phyloP scores from a whole-genome alignment of 2,888 invertebrate genomes.

The Eilema sororculum region DNA sequence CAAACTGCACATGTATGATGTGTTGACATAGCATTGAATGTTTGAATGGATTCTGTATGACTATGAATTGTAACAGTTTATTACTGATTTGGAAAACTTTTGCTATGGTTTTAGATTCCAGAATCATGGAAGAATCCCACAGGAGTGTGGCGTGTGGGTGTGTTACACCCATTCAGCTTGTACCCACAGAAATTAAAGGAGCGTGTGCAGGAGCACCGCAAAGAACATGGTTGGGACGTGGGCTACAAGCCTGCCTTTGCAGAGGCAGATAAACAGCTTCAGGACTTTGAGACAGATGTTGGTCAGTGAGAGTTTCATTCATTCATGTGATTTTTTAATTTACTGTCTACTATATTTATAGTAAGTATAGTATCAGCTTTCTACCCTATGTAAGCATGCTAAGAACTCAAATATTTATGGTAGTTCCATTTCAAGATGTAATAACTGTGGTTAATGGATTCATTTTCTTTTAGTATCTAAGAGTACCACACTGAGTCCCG shows the following conservation, averaged over 20 bases:
- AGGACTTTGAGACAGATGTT: slow-evolving; percentile 91
- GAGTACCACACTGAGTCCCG: slow-evolving; percentile 83
- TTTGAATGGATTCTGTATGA: not conserved
- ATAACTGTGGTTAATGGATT: not conserved
- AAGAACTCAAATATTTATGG: too few species aligned
- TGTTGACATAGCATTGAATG: too few species aligned
- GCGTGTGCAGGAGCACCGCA: slow-evolving; percentile 92
- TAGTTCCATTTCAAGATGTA: not conserved
- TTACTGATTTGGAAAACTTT: not conserved
- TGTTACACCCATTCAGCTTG: slow-evolving; percentile 94
- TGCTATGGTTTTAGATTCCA: slow-evolving; percentile 88
- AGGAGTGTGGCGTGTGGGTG: slow-evolving; percentile 94
- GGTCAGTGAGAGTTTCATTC: slow-evolving; percentile 62
- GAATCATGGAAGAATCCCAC: slow-evolving; percentile 93
- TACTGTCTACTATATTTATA: too few species aligned
- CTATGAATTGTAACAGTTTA: not conserved
- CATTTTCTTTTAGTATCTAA: slow-evolving; percentile 67
- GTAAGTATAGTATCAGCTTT: not conserved
- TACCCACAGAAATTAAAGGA: slow-evolving; percentile 95
- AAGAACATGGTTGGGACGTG: slow-evolving; percentile 94
- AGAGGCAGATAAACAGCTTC: slow-evolving; percentile 91
- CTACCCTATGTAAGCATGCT: too few species aligned
- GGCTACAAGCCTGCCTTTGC: slow-evolving; percentile 93
- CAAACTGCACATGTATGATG: too few species aligned
- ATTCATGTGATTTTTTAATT: too few species aligned